Conservation (phyloP, 1,140 invertebrate genomes). For the Bombus impatiens region DNA sequence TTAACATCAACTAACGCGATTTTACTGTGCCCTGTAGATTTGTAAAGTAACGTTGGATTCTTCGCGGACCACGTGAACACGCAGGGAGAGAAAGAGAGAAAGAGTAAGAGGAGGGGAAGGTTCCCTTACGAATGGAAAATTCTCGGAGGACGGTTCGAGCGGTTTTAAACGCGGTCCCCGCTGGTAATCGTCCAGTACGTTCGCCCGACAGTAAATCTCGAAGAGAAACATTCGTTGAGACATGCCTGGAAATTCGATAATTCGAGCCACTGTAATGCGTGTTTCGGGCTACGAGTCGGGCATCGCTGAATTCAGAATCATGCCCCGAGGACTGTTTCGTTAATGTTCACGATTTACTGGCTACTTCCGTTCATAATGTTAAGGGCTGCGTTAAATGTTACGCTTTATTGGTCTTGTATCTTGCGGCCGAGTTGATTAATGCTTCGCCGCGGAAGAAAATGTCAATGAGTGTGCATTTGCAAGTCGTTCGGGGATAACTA, state of each 20-base stretch:
- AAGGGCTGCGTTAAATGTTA: neutral
- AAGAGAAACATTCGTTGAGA: neutral
- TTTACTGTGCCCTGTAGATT: constrained; percentile 44
- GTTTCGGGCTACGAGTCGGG: neutral
- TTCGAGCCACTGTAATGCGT: constrained; percentile 5
- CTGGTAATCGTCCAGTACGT: neutral
- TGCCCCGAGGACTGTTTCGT: constrained; percentile 10
- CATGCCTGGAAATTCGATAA: constrained; percentile 18
- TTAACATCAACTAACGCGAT: constrained; percentile 41
- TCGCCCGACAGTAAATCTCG: neutral
- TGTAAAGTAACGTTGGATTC: constrained; percentile 48
- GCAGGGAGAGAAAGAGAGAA: neutral
- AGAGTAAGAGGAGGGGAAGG: no score
- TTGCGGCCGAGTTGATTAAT: neutral
- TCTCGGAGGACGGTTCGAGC: constrained; percentile 13
- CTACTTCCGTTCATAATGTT: neutral
- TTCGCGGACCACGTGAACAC: constrained; percentile 1
- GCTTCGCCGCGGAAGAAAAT: neutral
- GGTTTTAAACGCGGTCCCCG: constrained; percentile 12
- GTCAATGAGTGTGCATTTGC: neutral
- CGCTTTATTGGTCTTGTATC: neutral
- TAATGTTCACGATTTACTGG: constrained; percentile 3
- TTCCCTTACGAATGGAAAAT: constrained; percentile 30
- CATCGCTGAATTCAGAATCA: constrained; percentile 8
- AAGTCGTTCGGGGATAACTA: neutral